Evolutionary conservation across 2,113 vertebrate genomes (phyloP).

Genomic region (Thalassarche chlororhynchos): DNA sequence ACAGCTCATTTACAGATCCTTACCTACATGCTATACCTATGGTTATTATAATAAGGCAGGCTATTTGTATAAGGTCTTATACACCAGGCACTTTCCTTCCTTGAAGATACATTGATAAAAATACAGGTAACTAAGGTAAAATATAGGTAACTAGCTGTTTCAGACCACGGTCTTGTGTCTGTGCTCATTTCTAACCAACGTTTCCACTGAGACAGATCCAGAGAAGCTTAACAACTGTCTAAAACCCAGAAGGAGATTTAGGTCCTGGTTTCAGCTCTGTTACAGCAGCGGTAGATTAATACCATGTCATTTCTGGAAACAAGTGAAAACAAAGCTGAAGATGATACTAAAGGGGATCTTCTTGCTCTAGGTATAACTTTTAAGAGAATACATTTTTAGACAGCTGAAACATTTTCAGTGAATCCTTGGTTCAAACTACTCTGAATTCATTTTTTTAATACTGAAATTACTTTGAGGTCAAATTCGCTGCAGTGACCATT

Average conservation of each 20-base stretch:
- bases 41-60: no score
- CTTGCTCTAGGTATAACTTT: neutral
- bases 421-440: neutral
- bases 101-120: neutral
- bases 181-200: neutral
- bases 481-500: fast-evolving
- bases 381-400: neutral
- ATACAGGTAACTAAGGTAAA: neutral
- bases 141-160: neutral
- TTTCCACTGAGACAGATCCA: neutral
- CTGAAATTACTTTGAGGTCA: neutral
- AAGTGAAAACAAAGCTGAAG: neutral
- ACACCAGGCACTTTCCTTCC: neutral
- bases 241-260: neutral
- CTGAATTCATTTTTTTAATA: neutral
- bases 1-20: neutral
- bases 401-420: neutral
- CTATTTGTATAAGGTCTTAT: neutral
- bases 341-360: neutral
- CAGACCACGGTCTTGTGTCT: neutral
- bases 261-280: neutral
- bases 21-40: fast-evolving
- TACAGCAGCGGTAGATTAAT: neutral
- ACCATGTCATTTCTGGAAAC: neutral
- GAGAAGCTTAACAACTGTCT: neutral